Percentiles rank a stretch among this genome's conserved stretches.
Conservation (phyloP, 2,888 invertebrate species). For the Melanophora roralis region DNA sequence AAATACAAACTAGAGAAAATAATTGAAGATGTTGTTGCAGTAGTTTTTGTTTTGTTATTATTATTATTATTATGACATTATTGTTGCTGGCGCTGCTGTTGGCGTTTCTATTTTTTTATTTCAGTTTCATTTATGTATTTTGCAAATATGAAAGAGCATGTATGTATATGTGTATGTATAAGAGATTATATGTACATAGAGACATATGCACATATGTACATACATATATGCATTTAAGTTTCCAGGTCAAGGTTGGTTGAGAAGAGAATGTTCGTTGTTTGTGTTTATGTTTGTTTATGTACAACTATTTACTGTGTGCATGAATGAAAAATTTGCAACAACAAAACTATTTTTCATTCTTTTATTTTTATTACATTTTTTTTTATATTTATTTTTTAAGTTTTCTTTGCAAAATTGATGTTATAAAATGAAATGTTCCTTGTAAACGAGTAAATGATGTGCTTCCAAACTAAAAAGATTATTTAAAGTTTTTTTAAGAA, state of each 20-base stretch:
- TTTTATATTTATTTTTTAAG: background rate
- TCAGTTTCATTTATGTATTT: background rate
- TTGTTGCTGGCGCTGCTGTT: background rate
- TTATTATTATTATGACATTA: constrained; percentile 6
- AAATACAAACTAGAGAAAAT: constrained; percentile 39
- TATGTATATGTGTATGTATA: background rate
- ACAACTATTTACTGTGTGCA: background rate
- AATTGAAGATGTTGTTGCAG: constrained; percentile 57
- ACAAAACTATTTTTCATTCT: constrained; percentile 12
- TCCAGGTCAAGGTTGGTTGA: constrained; percentile 75
- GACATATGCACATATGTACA: no score
- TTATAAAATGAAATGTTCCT: background rate
- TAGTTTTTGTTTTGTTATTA: background rate
- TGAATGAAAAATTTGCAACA: background rate
- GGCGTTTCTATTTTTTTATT: constrained; percentile 1
- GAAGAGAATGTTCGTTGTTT: constrained; percentile 56
- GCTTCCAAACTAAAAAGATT: background rate
- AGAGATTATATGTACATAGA: constrained; percentile 3
- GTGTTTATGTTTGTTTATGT: constrained; percentile 24
- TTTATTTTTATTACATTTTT: constrained; percentile 35
- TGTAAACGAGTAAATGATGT: background rate
- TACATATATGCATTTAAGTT: constrained; percentile 62
- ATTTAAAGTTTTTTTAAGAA: background rate
- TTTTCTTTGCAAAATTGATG: constrained; percentile 29
- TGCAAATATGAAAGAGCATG: constrained; percentile 8